Percentiles rank a stretch among this genome's conserved stretches.
These are phyloP conservation scores for Pandemis cinnamomeana DNA, from an alignment of 2,888 invertebrate species.

Conservation along the genomic window DNA sequence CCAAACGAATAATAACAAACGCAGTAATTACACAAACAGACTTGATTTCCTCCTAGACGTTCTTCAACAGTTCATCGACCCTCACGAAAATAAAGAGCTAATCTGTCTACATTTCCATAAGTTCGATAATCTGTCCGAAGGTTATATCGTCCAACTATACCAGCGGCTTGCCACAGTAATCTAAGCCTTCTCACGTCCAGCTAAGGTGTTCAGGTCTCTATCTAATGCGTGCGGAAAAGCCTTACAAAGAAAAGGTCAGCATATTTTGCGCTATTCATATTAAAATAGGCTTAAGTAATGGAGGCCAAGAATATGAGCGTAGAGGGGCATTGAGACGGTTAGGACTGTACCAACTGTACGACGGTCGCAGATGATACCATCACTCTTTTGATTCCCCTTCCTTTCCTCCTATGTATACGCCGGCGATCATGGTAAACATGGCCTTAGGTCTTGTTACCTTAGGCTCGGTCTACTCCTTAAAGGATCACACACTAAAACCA, in stretches of 20 bases:
- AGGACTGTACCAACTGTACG: too few species aligned
- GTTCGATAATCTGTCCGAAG: constrained; percentile 36
- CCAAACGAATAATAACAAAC: neutral
- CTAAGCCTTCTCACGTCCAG: neutral
- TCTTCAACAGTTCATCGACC: constrained; percentile 24
- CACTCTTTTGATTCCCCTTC: too few species aligned
- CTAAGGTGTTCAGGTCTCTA: neutral
- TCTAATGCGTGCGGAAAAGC: constrained; percentile 33
- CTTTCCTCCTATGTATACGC: too few species aligned
- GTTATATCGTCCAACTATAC: constrained; percentile 25
- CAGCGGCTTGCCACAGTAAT: neutral
- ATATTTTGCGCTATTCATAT: constrained; percentile 42
- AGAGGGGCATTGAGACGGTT: neutral
- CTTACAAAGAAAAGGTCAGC: constrained; percentile 37
- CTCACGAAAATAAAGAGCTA: constrained; percentile 34
- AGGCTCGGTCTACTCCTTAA: too few species aligned
- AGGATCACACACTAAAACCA: too few species aligned
- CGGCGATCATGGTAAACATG: too few species aligned
- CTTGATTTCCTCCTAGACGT: constrained; percentile 34
- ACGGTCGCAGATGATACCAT: too few species aligned
- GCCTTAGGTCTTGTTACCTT: too few species aligned
- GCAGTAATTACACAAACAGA: constrained; percentile 28
- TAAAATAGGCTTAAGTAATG: constrained; percentile 38
- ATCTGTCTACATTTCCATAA: constrained; percentile 38
- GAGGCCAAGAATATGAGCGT: constrained; percentile 18